These are phyloP conservation scores for Melanostigma gelatinosum DNA, from an alignment of 2,113 vertebrate species.

Conservation along the genomic window DNA sequence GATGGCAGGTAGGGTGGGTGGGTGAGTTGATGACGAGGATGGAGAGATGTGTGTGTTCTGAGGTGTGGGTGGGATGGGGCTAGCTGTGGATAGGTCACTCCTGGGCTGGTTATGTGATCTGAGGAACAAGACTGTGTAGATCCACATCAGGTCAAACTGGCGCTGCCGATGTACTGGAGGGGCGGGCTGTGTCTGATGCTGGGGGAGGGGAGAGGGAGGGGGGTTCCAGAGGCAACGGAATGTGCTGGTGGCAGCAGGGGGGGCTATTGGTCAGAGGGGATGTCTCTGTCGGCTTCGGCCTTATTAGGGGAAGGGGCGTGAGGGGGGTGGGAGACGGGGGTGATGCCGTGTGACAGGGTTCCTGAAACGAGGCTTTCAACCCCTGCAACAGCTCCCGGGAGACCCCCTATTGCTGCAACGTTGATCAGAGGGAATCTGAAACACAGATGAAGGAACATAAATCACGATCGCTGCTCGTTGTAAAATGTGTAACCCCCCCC, in stretches of 20 bases:
- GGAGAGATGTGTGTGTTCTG: conserved; percentile 59
- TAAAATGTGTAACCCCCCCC: background rate
- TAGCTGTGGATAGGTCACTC: conserved; percentile 72
- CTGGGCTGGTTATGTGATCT: conserved; percentile 82
- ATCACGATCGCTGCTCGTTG: background rate
- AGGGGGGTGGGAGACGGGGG: conserved; percentile 88
- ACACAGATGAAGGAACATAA: conserved; percentile 3
- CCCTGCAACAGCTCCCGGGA: conserved; percentile 84
- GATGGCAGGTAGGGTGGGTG: background rate
- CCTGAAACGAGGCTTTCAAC: conserved; percentile 90
- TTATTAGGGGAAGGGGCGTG: conserved; percentile 90
- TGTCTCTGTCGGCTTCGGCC: conserved; percentile 94
- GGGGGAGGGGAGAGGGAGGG: conserved; percentile 58
- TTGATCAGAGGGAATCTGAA: conserved; percentile 91
- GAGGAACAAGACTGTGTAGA: conserved; percentile 70
- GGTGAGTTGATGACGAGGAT: conserved; percentile 43
- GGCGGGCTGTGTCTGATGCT: conserved; percentile 73
- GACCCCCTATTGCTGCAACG: conserved; percentile 86
- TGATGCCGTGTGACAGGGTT: conserved; percentile 85
- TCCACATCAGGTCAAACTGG: conserved; percentile 71
- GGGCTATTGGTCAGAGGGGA: conserved; percentile 93
- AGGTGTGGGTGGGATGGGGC: conserved; percentile 12
- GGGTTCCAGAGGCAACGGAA: conserved; percentile 82
- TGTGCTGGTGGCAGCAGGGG: conserved; percentile 73
- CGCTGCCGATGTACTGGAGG: conserved; percentile 69